Evolutionary conservation across 1,140 invertebrate genomes (phyloP), one percentile per base, ranked within the genome.

Genomic region (Diorhabda sublineata): DNA sequence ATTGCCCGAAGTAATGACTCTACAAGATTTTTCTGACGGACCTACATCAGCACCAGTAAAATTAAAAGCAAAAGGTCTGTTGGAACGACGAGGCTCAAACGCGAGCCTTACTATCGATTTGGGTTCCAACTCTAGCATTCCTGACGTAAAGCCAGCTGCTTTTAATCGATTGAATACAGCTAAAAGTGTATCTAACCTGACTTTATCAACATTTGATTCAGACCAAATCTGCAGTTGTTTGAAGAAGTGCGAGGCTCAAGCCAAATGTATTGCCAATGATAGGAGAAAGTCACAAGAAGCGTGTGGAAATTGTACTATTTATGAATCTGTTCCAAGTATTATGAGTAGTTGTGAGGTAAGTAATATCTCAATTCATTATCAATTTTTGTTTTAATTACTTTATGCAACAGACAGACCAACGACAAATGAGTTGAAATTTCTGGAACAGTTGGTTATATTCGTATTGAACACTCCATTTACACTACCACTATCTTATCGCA

Each of bases 21-120:
- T 88, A 41, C 86, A 87, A 69, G 87, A 89, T 78, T 89, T 89
- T 72, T 83, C 79, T 26, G 81, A 81, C 64, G 71, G 76, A 64
- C 75, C 78, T 11, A 79, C 67, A 42, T 63, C 76, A n/a, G 74
- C 92, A 90, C 79, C 80, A 0, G 76, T 76, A 64, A 79, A 73
- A 74, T 78, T 81, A 43, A 80, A 75, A 75, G 78, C 78, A 45
- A 92, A 92, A 73, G 89, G 90, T 57, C 78, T 92, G 2, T 78
- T 92, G 6, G 90, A 94, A 81, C 84, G 92, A 9, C 84, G 92
- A 58, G 93, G 93, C 66, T 95, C 93, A 6, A 95, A 92, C 79
- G 93, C 93, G 4, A 94, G 91, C 63, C 83, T 96, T 1, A 96
- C 93, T 9, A 81, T 81, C n/a, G 80, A 81, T 73, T 73, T 81